A percentile compares a stretch with the other conserved stretches of the same genome.
These are phyloP conservation scores for Diarsia dahlii DNA, from an alignment of 2,888 invertebrate genomes.

Conservation along the genomic window DNA sequence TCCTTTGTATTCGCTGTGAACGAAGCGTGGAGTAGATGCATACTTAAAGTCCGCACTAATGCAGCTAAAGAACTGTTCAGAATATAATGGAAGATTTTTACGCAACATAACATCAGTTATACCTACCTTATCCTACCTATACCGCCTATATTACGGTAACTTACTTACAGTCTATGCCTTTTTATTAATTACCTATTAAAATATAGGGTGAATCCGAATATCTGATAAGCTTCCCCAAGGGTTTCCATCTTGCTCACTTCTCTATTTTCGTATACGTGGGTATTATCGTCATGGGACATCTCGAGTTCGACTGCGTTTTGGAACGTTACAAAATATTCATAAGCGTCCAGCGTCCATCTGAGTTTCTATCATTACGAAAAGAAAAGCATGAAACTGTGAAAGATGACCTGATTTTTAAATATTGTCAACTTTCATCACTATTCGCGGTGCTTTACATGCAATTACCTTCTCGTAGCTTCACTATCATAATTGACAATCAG, in stretches of 20 bases:
- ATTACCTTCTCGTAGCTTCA: conserved; percentile 38
- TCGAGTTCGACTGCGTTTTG: not conserved
- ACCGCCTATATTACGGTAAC: not conserved
- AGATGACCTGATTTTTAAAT: conserved; percentile 22
- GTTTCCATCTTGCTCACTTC: conserved; percentile 11
- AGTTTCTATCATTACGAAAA: not conserved
- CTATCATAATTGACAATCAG: conserved; percentile 52
- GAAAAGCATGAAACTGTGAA: conserved; percentile 2
- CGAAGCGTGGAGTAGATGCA: conserved; percentile 30
- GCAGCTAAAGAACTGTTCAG: conserved; percentile 7
- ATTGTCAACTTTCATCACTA: conserved; percentile 36
- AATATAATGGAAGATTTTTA: conserved; percentile 3
- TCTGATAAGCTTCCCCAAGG: conserved; percentile 19
- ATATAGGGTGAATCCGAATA: conserved; percentile 8
- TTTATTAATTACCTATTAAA: too few relatives aligned
- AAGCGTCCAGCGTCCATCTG: not conserved
- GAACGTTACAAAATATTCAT: not conserved
- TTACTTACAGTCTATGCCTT: conserved; percentile 4
- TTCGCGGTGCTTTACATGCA: conserved; percentile 29
- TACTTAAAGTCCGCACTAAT: conserved; percentile 30
- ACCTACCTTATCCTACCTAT: too few relatives aligned
- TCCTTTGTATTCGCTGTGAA: conserved; percentile 38
- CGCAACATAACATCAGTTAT: not conserved
- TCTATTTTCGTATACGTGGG: not conserved
- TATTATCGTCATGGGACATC: not conserved